These are phyloP conservation scores for Chaetodon trifascialis DNA, from an alignment of 2,113 vertebrate species.

Conservation along the genomic window DNA sequence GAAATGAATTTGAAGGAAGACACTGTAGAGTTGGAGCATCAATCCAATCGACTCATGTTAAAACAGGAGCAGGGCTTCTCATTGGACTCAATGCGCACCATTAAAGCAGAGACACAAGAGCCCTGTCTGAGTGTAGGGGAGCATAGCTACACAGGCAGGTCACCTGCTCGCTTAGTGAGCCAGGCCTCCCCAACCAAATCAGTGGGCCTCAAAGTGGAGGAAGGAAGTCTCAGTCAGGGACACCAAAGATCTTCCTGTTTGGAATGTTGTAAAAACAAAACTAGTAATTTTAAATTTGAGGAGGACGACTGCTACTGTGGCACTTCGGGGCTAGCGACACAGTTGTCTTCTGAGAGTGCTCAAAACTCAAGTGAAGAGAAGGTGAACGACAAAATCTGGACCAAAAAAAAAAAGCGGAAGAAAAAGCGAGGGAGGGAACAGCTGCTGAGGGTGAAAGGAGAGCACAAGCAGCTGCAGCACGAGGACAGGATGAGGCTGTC, in stretches of 20 bases:
- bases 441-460: constrained; percentile 61
- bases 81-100: constrained; percentile 43
- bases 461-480: constrained; percentile 84
- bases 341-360: constrained; percentile 53
- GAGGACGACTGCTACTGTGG: constrained; percentile 29
- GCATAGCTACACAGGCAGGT: constrained; percentile 81
- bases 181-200: constrained; percentile 76
- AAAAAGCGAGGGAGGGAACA: constrained; percentile 90
- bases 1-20: constrained; percentile 55
- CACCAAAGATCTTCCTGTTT: constrained; percentile 58
- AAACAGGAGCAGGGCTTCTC: constrained; percentile 52
- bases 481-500: constrained; percentile 83
- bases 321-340: constrained; percentile 8
- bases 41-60: constrained; percentile 32
- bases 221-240: constrained; percentile 44
- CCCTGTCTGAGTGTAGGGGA: constrained; percentile 73
- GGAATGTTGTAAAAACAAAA: constrained; percentile 53
- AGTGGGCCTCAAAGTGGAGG: constrained; percentile 82
- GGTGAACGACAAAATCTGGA: constrained; percentile 80
- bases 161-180: constrained; percentile 80
- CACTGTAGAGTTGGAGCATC: constrained; percentile 38
- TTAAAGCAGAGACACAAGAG: constrained; percentile 65
- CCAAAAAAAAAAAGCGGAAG: constrained; percentile 92
- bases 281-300: constrained; percentile 33
- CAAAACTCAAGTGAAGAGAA: constrained; percentile 73